Evolutionary conservation across 2,113 vertebrate genomes (phyloP).

Genomic region (Isichthys henryi): DNA sequence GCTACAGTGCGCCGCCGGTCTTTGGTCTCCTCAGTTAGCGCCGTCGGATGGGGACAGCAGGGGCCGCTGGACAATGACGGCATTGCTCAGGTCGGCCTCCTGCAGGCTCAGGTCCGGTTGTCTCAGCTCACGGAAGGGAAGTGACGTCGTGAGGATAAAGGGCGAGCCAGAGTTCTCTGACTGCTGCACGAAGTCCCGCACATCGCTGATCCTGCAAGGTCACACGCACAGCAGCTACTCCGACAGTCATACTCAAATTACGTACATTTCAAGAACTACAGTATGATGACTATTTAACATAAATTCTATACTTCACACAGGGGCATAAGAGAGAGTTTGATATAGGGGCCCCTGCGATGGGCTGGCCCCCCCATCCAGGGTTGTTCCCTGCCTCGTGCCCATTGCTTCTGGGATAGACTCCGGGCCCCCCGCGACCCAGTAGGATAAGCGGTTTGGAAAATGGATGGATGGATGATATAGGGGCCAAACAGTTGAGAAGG

Average conservation of each 20-base stretch:
- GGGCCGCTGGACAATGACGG: slow-evolving; percentile 82
- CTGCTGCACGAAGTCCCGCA: slow-evolving; percentile 78
- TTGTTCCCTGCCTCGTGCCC: too few relatives aligned
- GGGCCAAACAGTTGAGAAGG: not conserved
- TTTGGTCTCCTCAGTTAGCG: slow-evolving; percentile 40
- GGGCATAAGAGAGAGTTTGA: not conserved
- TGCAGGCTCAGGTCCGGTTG: slow-evolving; percentile 71
- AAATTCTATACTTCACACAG: not conserved
- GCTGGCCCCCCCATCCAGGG: too few relatives aligned
- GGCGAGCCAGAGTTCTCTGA: slow-evolving; percentile 66
- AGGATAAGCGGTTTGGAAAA: too few relatives aligned
- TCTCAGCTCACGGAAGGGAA: slow-evolving; percentile 66
- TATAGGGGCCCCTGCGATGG: not conserved
- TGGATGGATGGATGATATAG: too few relatives aligned
- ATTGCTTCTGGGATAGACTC: too few relatives aligned
- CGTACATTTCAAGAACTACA: not conserved
- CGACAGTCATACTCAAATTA: not conserved
- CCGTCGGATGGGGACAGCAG: slow-evolving; percentile 60
- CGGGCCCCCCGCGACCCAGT: too few relatives aligned
- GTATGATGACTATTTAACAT: not conserved
- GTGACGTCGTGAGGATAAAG: slow-evolving; percentile 76
- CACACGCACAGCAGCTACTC: not conserved
- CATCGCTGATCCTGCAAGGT: slow-evolving; percentile 69
- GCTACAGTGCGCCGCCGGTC: not conserved
- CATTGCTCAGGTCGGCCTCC: slow-evolving; percentile 75